Percentiles rank a stretch among this genome's conserved stretches.
Evolutionary conservation across 2,888 invertebrate species (phyloP).

Genomic region (Folsomia candida): DNA sequence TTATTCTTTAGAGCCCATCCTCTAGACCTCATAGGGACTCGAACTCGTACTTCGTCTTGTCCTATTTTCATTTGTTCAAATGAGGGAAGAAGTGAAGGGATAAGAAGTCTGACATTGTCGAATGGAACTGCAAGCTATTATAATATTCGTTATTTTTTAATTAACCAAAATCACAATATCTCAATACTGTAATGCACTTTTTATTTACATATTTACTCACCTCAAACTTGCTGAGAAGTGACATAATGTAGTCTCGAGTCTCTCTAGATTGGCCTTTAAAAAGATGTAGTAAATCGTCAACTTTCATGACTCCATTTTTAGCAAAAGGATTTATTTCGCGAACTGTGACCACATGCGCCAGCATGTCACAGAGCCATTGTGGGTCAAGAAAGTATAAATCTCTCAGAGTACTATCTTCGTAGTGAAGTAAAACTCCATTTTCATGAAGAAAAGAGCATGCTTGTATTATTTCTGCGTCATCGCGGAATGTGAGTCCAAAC

Average conservation of each 20-base stretch:
- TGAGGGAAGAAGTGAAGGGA: conserved; percentile 84
- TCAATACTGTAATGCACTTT: too few species aligned
- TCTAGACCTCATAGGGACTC: conserved; percentile 65
- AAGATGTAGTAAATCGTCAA: conserved; percentile 85
- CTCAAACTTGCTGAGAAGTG: conserved; percentile 94
- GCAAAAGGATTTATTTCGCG: conserved; percentile 82
- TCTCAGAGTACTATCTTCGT: conserved; percentile 88
- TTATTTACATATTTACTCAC: too few species aligned
- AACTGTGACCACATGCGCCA: conserved; percentile 94
- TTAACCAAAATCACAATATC: too few species aligned
- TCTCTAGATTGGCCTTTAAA: conserved; percentile 73
- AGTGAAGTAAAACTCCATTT: conserved; percentile 90
- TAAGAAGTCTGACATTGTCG: conserved; percentile 84
- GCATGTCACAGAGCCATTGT: conserved; percentile 97
- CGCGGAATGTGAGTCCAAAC: conserved; percentile 46
- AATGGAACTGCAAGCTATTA: conserved; percentile 92
- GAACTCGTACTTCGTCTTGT: conserved; percentile 48
- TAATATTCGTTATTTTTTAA: too few species aligned
- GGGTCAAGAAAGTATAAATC: conserved; percentile 96
- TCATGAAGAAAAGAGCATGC: conserved; percentile 97
- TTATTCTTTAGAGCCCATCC: conserved; percentile 62
- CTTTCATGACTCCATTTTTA: conserved; percentile 85
- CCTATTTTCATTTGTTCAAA: conserved; percentile 62
- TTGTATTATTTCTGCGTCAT: conserved; percentile 59
- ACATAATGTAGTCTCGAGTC: conserved; percentile 78